Evolutionary conservation across 2,113 vertebrate species (phyloP).

Genomic region (Brachirus orientalis): DNA sequence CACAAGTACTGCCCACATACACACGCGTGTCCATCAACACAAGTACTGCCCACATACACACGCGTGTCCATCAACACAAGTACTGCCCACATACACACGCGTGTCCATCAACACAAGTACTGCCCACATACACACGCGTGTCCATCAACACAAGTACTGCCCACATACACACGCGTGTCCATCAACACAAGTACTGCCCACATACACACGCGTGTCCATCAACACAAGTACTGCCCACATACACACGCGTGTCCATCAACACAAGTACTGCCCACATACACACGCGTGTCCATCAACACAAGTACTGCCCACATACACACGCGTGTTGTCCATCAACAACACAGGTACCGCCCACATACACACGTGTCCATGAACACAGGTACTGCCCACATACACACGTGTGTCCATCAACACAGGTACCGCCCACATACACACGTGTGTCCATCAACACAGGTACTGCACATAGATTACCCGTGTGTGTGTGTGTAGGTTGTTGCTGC

Average conservation of each 20-base stretch:
- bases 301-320: conserved; percentile 23
- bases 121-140: too few species aligned
- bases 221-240: conserved; percentile 41
- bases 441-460: too few species aligned
- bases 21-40: too few species aligned
- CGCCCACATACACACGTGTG: too few species aligned
- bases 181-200: conserved; percentile 55
- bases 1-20: too few species aligned
- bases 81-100: too few species aligned
- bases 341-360: conserved; percentile 28
- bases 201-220: conserved; percentile 77
- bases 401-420: too few species aligned
- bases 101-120: too few species aligned
- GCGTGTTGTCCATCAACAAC: conserved; percentile 81
- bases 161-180: conserved; percentile 73
- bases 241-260: conserved; percentile 79
- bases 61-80: too few species aligned
- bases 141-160: conserved; percentile 72
- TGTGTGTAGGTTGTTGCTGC: conserved; percentile 76
- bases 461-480: neutral
- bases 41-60: neutral
- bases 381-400: neutral
- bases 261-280: conserved; percentile 30
- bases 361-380: too few species aligned
- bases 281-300: conserved; percentile 79